These are phyloP conservation scores for Nasua narica DNA, from an alignment of 2,797 vertebrate species.

Conservation along the genomic window DNA sequence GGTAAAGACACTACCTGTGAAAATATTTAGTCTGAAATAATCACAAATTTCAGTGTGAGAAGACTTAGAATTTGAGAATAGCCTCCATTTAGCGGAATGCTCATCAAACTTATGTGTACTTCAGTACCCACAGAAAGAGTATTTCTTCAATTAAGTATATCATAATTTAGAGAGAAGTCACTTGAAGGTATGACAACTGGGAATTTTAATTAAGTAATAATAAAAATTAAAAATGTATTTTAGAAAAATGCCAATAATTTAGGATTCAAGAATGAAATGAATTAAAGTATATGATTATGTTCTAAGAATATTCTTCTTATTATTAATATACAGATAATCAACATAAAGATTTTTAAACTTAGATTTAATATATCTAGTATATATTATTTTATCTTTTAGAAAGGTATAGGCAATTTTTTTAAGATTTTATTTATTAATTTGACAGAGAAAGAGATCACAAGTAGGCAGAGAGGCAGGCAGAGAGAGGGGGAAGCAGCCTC, in stretches of 20 bases:
- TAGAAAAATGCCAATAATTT: not conserved
- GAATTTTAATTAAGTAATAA: slow-evolving; percentile 1
- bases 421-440: too few relatives aligned
- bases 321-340: not conserved
- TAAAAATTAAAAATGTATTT: slow-evolving; percentile 3
- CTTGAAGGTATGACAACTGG: not conserved
- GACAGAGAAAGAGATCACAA: too few relatives aligned
- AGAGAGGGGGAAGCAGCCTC: too few relatives aligned
- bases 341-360: not conserved
- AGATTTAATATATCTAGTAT: not conserved
- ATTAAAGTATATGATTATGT: not conserved
- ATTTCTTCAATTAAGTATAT: not conserved
- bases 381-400: not conserved
- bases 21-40: not conserved
- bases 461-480: too few relatives aligned
- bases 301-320: not conserved
- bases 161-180: not conserved
- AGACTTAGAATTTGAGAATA: not conserved
- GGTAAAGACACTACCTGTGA: not conserved
- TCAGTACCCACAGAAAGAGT: not conserved
- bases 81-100: not conserved
- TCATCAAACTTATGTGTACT: not conserved
- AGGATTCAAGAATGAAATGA: not conserved
- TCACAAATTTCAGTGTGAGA: not conserved
- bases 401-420: not conserved